These are phyloP conservation scores for Cervus canadensis DNA, from an alignment of 2,113 vertebrate species.

Conservation along the genomic window DNA sequence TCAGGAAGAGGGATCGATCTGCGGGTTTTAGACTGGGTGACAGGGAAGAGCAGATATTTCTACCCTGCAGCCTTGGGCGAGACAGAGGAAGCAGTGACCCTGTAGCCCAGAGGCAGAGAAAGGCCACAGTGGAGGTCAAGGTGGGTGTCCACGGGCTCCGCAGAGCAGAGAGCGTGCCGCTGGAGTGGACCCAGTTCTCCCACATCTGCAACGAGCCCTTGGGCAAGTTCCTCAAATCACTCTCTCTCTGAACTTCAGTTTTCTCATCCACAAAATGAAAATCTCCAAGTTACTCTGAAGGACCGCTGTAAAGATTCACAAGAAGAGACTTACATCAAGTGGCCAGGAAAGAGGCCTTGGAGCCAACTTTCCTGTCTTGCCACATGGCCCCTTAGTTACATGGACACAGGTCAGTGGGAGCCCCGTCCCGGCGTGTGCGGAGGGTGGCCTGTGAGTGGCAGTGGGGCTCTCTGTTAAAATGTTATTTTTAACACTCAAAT, in stretches of 20 bases:
- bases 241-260: background rate
- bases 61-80: background rate
- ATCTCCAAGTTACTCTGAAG: background rate
- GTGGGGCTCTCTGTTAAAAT: background rate
- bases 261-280: background rate
- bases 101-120: background rate
- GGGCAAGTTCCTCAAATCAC: background rate
- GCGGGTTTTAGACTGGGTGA: background rate
- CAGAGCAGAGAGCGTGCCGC: background rate
- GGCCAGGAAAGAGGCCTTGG: background rate
- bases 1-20: background rate
- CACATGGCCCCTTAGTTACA: background rate
- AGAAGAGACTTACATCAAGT: background rate
- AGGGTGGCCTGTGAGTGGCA: background rate
- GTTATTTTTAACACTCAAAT: background rate
- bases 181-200: background rate
- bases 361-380: background rate
- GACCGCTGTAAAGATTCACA: background rate
- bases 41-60: background rate
- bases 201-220: accelerated
- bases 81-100: background rate
- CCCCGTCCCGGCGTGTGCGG: background rate
- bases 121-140: too few species aligned
- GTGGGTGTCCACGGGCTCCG: background rate
- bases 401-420: background rate